These are phyloP conservation scores for Oryzaephilus surinamensis DNA, from an alignment of 1,140 invertebrate species.

Conservation along the genomic window DNA sequence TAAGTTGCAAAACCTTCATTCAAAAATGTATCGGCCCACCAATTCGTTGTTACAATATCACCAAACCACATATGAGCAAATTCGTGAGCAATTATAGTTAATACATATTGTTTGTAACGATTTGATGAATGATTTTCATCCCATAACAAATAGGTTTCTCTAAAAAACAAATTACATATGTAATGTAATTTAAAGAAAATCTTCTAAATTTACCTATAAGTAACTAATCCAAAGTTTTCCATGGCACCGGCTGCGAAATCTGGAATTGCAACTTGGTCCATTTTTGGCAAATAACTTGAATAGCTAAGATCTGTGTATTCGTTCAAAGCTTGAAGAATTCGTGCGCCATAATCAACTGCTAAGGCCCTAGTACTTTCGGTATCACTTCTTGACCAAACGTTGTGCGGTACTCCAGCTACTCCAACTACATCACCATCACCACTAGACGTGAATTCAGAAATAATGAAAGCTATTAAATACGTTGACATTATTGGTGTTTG, in stretches of 20 bases:
- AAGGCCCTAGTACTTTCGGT: conserved; percentile 51
- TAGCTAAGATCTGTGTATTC: conserved; percentile 39
- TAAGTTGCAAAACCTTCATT: conserved; percentile 44
- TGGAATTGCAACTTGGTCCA: conserved; percentile 58
- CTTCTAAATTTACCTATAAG: conserved; percentile 63
- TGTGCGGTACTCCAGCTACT: background rate
- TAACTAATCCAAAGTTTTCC: conserved; percentile 88
- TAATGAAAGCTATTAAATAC: conserved; percentile 65
- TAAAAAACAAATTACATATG: conserved; percentile 17
- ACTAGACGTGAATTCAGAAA: conserved; percentile 14
- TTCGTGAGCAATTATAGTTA: conserved; percentile 48
- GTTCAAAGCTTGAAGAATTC: conserved; percentile 38
- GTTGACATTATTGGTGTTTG: conserved; percentile 48
- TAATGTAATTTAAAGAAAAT: background rate
- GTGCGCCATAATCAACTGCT: conserved; percentile 40
- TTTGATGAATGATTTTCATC: conserved; percentile 39
- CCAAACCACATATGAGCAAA: conserved; percentile 62
- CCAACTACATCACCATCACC: conserved; percentile 1
- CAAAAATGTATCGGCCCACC: conserved; percentile 41
- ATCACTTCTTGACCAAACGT: conserved; percentile 60
- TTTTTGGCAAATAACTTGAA: conserved; percentile 24
- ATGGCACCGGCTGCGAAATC: conserved; percentile 84
- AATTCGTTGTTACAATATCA: conserved; percentile 51
- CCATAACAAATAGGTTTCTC: conserved; percentile 49
- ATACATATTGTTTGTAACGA: conserved; percentile 37